phyloP scores from a whole-genome alignment of 1,140 invertebrate species.

The Cyrtorhinus lividipennis region DNA sequence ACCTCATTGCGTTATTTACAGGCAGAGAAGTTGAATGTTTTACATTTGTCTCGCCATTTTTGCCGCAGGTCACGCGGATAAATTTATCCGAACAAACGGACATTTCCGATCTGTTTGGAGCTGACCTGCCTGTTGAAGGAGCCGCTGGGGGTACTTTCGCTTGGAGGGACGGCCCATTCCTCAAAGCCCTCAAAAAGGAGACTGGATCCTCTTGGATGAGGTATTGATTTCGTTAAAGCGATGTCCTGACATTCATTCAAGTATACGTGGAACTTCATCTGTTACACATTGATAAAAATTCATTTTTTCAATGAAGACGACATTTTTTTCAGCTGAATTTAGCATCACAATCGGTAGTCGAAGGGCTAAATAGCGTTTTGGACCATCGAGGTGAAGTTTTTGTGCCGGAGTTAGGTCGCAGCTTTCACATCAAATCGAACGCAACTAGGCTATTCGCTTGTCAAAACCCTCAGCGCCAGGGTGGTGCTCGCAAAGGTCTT shows the following conservation, averaged over 20 bases:
- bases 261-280: not conserved
- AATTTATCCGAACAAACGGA: slow-evolving; percentile 99
- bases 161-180: slow-evolving; percentile 91
- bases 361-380: slow-evolving; percentile 95
- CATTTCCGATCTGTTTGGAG: slow-evolving; percentile 93
- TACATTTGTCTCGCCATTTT: too few species aligned
- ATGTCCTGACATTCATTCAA: not conserved
- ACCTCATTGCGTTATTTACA: too few species aligned
- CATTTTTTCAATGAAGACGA: not conserved
- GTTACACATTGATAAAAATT: not conserved
- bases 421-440: slow-evolving; percentile 55
- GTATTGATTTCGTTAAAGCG: too few species aligned
- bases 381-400: slow-evolving; percentile 95
- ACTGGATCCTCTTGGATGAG: slow-evolving; percentile 98
- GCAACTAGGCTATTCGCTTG: slow-evolving; percentile 86
- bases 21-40: too few species aligned
- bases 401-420: slow-evolving; percentile 83
- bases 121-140: slow-evolving; percentile 90
- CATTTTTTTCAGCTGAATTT: slow-evolving; percentile 57
- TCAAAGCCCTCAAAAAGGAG: slow-evolving; percentile 80
- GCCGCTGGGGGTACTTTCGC: slow-evolving; percentile 68
- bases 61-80: slow-evolving; percentile 64
- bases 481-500: slow-evolving; percentile 85
- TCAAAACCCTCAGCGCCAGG: slow-evolving; percentile 95
- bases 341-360: slow-evolving; percentile 93